Evolutionary conservation across 1,140 invertebrate genomes (phyloP).

Genomic region (Zelostemma sp.): DNA sequence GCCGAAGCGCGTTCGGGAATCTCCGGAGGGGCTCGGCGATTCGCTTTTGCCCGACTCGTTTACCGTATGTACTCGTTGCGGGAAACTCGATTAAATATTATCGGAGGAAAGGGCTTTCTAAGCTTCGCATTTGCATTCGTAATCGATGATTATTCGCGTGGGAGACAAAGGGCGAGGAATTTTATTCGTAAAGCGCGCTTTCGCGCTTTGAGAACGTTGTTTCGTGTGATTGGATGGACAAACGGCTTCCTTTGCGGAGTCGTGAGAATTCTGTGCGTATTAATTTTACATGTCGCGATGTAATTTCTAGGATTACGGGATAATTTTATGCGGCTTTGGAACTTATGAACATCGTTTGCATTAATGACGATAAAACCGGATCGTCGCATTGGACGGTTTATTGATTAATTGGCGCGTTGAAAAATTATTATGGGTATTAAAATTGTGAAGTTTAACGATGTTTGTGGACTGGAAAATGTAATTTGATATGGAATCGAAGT

Average conservation of each 20-base stretch:
- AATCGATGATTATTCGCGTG: not conserved
- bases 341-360: not conserved
- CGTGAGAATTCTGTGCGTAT: not conserved
- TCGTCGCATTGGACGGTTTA: not conserved
- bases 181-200: conserved; percentile 1
- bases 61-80: no score
- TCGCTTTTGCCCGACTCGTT: no score
- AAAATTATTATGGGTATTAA: no score
- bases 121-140: not conserved
- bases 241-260: conserved; percentile 4
- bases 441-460: no score
- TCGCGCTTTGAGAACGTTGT: not conserved
- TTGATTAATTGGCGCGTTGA: not conserved
- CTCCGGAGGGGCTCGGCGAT: not conserved
- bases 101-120: no score
- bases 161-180: not conserved
- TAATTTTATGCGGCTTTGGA: not conserved
- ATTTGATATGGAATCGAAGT: no score
- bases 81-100: no score
- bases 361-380: not conserved
- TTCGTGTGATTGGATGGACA: not conserved
- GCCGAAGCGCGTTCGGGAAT: conserved; percentile 5
- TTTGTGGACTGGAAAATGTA: no score
- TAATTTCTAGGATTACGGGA: not conserved
- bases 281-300: not conserved